A percentile compares a stretch with the other conserved stretches of the same genome.
phyloP scores from a whole-genome alignment of 2,888 invertebrate genomes.

The Seira sanloemensis region DNA sequence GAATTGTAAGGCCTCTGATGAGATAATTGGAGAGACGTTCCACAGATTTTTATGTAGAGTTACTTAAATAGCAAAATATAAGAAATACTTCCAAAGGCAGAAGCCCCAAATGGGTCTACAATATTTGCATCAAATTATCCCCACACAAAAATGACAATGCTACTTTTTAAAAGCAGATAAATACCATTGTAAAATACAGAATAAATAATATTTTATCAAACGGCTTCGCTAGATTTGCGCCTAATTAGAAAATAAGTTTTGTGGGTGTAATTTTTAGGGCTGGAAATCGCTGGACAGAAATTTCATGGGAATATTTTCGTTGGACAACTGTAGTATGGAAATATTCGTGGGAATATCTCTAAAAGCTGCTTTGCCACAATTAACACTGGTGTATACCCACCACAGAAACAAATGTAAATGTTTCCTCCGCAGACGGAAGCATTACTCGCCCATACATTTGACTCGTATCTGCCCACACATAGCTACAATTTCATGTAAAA shows the following conservation, averaged over 20 bases:
- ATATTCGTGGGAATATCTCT: neutral
- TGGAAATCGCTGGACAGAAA: no score
- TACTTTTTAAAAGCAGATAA: no score
- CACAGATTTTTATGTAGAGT: neutral
- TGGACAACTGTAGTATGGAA: neutral
- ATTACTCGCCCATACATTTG: constrained; percentile 34
- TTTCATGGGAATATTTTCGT: neutral
- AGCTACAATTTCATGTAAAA: no score
- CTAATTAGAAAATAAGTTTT: no score
- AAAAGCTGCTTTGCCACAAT: no score
- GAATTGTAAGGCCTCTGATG: neutral
- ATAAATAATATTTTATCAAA: no score
- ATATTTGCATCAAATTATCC: no score
- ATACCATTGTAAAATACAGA: no score
- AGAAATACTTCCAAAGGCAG: neutral
- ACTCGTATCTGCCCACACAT: neutral
- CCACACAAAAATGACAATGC: no score
- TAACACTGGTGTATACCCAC: neutral
- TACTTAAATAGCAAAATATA: neutral
- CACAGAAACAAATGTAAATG: constrained; percentile 38
- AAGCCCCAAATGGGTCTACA: neutral
- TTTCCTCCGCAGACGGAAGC: constrained; percentile 48
- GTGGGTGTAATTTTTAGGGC: no score
- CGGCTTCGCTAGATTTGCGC: no score
- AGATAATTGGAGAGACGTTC: neutral